These are phyloP conservation scores for Elephantulus edwardii DNA, from an alignment of 2,113 vertebrate genomes.

Conservation along the genomic window DNA sequence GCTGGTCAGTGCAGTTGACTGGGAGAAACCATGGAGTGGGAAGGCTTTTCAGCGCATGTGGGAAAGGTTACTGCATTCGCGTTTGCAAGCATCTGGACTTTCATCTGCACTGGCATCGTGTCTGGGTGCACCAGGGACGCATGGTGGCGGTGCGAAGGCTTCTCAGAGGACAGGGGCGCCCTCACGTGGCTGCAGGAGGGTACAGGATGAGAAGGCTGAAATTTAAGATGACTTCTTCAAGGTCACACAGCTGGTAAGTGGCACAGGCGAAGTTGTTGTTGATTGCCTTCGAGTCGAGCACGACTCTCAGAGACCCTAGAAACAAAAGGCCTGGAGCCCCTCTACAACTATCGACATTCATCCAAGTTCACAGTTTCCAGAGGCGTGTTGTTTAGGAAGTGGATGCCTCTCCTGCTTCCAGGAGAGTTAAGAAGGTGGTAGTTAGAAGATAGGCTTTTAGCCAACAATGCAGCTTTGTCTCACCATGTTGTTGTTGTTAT, in stretches of 20 bases:
- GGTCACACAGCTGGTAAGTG: background rate
- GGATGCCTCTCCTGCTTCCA: no score
- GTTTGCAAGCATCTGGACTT: background rate
- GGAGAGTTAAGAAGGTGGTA: no score
- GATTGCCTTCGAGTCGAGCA: no score
- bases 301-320: no score
- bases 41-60: background rate
- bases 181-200: constrained; percentile 30
- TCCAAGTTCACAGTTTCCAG: no score
- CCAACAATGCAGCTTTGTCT: background rate
- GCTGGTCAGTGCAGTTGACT: background rate
- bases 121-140: background rate
- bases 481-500: no score
- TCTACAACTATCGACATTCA: no score
- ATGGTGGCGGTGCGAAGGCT: background rate
- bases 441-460: background rate
- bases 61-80: background rate
- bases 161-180: constrained; percentile 54
- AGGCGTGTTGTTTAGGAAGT: no score
- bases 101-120: background rate
- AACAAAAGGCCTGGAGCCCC: no score
- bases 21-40: background rate
- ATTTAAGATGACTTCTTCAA: background rate
- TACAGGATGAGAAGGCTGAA: background rate
- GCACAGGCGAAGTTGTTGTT: no score